phyloP scores from a whole-genome alignment of 1,140 invertebrate genomes.

The Drosophila nebulosa region DNA sequence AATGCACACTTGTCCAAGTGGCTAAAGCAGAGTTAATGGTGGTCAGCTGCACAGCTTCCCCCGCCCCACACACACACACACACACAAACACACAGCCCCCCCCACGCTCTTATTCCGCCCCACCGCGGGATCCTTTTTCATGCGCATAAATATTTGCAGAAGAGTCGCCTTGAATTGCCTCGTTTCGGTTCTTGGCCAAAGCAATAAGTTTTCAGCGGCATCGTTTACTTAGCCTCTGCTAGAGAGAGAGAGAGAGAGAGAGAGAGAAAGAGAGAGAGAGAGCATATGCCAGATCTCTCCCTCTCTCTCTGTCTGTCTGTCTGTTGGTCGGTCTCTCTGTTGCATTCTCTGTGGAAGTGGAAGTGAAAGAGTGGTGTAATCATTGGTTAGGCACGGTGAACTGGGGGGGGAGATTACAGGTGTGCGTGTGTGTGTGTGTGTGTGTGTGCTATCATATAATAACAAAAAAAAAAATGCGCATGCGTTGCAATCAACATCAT shows the following conservation, averaged over 20 bases:
- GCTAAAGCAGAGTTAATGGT: slow-evolving; percentile 29
- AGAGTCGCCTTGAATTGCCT: slow-evolving; percentile 2
- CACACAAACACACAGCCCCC: no score
- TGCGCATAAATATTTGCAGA: slow-evolving; percentile 57
- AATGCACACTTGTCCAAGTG: slow-evolving; percentile 31
- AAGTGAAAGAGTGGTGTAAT: not conserved
- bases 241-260: not conserved
- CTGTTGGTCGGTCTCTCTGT: not conserved
- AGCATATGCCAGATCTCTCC: not conserved
- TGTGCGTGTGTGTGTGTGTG: not conserved
- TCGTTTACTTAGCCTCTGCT: slow-evolving; percentile 2
- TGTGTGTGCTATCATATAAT: slow-evolving; percentile 34
- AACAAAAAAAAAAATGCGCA: slow-evolving; percentile 50
- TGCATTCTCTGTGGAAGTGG: not conserved
- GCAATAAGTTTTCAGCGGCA: slow-evolving; percentile 44
- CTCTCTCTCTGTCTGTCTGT: no score
- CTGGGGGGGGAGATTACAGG: not conserved
- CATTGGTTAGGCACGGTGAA: not conserved
- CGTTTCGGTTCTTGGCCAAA: slow-evolving; percentile 7
- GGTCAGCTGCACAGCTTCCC: not conserved
- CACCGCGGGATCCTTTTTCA: slow-evolving; percentile 46
- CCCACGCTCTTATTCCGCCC: not conserved
- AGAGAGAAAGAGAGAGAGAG: not conserved
- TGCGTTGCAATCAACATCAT: slow-evolving; percentile 55
- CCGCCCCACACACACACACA: no score